Evolutionary conservation across 2,113 vertebrate species (phyloP).

Genomic region (Trinectes maculatus): DNA sequence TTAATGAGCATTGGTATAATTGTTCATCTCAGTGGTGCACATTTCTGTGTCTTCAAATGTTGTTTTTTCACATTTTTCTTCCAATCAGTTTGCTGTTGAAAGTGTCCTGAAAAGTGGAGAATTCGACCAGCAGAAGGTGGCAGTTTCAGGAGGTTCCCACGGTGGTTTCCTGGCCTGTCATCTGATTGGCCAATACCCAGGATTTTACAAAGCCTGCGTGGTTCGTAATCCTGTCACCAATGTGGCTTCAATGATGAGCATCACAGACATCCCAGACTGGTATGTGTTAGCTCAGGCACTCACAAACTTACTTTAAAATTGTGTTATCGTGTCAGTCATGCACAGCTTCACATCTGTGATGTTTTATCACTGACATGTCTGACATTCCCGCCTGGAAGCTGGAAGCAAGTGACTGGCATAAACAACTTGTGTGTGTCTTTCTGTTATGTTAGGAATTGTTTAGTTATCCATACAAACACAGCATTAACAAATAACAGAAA

Average conservation of each 20-base stretch:
- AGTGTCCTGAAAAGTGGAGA: slow-evolving; percentile 81
- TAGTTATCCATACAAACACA: slow-evolving; percentile 17
- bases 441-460: slow-evolving; percentile 14
- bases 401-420: not conserved
- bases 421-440: not conserved
- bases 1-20: no score
- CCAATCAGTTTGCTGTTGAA: slow-evolving; percentile 87
- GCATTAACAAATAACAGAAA: slow-evolving; percentile 21
- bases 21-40: not conserved
- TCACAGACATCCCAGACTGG: slow-evolving; percentile 97
- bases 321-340: not conserved
- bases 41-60: not conserved
- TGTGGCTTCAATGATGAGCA: slow-evolving; percentile 88
- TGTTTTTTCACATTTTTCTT: not conserved
- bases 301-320: not conserved
- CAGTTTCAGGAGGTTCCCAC: slow-evolving; percentile 90
- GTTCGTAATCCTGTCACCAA: slow-evolving; percentile 92
- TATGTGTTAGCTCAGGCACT: slow-evolving; percentile 54
- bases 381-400: slow-evolving; percentile 6
- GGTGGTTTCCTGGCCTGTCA: slow-evolving; percentile 96
- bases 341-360: not conserved
- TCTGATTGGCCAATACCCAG: slow-evolving; percentile 93
- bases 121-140: slow-evolving; percentile 83
- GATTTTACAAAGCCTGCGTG: slow-evolving; percentile 89
- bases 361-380: slow-evolving; percentile 8